Base-by-base conservation (phyloP, 2,888 invertebrate genomes). In the Pinctada fucata region DNA sequence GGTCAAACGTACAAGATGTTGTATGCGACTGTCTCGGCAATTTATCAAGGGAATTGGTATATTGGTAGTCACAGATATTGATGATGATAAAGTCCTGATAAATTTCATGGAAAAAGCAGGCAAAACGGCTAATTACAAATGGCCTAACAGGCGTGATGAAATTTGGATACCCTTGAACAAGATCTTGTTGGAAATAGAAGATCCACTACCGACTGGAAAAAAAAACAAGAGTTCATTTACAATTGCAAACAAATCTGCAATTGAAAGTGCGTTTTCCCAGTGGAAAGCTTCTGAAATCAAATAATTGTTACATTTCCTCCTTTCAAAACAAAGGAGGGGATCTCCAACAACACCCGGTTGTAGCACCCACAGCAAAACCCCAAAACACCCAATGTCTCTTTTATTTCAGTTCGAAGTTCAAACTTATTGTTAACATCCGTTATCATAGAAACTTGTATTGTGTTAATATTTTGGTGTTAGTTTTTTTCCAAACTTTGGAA, bases 21-120 rank as follows among this genome's bases (percentile, higher is more conserved):
- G 71, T 45, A 1, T 13, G 47, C 8, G n/a, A 51, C 51, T 51
- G 71, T 51, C 8, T n/a, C 71, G 8, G 71, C 71, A n/a, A 49
- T 71, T 47, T 71, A 71, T 31, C 45, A 71, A 5, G 47, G 51
- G 1, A 45, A 71, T 2, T 4, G 71, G 71, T 71, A 16, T 71
- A 71, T 52, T 52, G n/a, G n/a, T n/a, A 52, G 71, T 71, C 6
- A n/a, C 16, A 45, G 16, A 1, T 16, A 51, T 51, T 48, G 52
- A 51, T 52, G 71, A 71, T 13, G 52, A 16, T 3, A 52, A 71
- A 71, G 71, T 51, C 3, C 31, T 51, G 8, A 52, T 71, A 5
- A 3, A 71, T 5, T 71, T 71, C 52, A 52, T 71, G 52, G 1
- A 51, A 51, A 5, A 71, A 47, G 52, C 52, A n/a, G 71, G 8